phyloP scores from a whole-genome alignment of 2,888 invertebrate species.

The Conistra vaccinii region DNA sequence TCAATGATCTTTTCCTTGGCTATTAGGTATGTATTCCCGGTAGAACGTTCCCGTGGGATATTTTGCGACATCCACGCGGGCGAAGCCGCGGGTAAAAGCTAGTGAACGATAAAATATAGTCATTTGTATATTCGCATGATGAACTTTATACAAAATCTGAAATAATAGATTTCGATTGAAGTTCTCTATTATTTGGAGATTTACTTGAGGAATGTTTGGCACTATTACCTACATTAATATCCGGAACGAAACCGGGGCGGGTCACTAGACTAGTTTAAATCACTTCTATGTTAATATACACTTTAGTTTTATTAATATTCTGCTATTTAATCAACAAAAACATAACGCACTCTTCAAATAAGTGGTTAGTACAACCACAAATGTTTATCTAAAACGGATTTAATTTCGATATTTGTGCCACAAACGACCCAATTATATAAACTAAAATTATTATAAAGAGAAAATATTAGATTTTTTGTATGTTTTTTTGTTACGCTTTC shows the following conservation, averaged over 20 bases:
- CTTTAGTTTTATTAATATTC: conserved; percentile 2
- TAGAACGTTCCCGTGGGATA: too few species aligned
- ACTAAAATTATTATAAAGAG: too few species aligned
- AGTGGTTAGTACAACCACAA: conserved; percentile 17
- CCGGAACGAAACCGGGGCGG: background rate
- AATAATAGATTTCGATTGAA: background rate
- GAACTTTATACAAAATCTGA: background rate
- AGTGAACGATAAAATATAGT: background rate
- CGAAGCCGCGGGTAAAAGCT: too few species aligned
- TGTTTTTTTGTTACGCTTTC: too few species aligned
- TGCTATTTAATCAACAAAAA: conserved; percentile 4
- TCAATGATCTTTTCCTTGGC: too few species aligned
- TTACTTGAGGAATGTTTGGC: background rate
- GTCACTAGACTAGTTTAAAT: background rate
- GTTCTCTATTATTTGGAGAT: background rate
- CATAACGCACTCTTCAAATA: conserved; percentile 6
- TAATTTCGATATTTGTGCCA: background rate
- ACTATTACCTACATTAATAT: background rate
- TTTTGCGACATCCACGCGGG: too few species aligned
- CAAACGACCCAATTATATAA: background rate
- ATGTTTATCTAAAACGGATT: conserved; percentile 23
- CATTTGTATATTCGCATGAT: background rate
- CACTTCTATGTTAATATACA: background rate
- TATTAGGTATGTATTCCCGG: too few species aligned
- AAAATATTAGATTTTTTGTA: too few species aligned